phyloP scores from a whole-genome alignment of 2,888 invertebrate genomes.

The Eupithecia exiguata region DNA sequence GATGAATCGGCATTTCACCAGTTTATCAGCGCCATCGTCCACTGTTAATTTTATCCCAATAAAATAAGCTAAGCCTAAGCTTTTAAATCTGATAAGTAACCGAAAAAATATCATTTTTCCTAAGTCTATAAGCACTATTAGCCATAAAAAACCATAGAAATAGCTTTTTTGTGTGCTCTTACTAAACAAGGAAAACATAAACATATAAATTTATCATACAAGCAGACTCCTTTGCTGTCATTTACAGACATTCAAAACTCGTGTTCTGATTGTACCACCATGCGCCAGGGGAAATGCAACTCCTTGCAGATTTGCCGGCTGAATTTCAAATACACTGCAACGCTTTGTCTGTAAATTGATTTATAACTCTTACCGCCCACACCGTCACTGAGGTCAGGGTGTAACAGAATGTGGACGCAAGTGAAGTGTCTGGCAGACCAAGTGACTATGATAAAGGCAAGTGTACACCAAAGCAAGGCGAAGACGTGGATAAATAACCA shows the following conservation, averaged over 20 bases:
- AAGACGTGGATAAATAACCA: background rate
- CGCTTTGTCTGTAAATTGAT: conserved; percentile 15
- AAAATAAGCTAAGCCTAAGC: background rate
- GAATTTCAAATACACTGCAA: conserved; percentile 9
- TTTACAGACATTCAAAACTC: background rate
- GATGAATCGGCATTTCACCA: too few species aligned
- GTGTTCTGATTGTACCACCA: background rate
- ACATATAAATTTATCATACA: background rate
- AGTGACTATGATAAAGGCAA: background rate
- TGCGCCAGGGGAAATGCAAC: background rate
- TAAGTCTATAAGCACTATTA: background rate
- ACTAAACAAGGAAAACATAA: too few species aligned
- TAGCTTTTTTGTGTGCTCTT: too few species aligned
- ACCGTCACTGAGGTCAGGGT: background rate
- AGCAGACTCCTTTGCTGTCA: background rate
- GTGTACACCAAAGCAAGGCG: background rate
- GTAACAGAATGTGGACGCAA: background rate
- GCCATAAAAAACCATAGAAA: too few species aligned
- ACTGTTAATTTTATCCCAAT: too few species aligned
- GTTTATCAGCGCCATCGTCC: too few species aligned
- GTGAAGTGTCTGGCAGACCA: background rate
- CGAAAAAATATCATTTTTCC: background rate
- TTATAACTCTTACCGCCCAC: background rate
- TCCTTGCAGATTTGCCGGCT: background rate
- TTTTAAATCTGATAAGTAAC: background rate